Base-by-base conservation (phyloP, 2,888 invertebrate genomes). In the Smittia sp. region DNA sequence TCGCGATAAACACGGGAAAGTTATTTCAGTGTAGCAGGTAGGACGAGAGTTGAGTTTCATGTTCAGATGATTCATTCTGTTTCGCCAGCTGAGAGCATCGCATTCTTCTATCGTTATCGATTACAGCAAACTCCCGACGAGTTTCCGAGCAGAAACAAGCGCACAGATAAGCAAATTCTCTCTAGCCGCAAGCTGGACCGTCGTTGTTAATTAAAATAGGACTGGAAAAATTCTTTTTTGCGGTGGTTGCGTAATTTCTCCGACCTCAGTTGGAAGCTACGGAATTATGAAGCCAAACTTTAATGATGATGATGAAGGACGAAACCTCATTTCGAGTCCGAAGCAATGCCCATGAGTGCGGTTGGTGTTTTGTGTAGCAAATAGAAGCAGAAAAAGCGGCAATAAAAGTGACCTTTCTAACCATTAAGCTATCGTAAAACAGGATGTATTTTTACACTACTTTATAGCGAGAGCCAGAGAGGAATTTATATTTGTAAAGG, bases 381-480 rank as follows among this genome's bases (percentile, higher is more conserved):
- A 58, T 58, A 22, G 22, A 27, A 63, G 27, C 63, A 27, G 25
- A 63, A 63, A 63, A 63, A 63, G 18, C n/a, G 20, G 27, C 63
- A 24, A 63, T 27, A 27, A 63, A 63, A 63, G 63, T 63, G 63
- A 63, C 63, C 63, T 63, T 63, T 63, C 63, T 63, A 63, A 63
- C 63, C 25, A 27, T 63, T 27, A 63, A 63, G 63, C 27, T 27
- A 27, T 63, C 63, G 27, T 27, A 63, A 63, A 63, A 24, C 63
- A 63, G 63, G 63, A 63, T 63, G 63, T 63, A 63, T 63, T 63
- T 27, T 63, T 27, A 63, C 63, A 63, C 63, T 25, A 63, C 20
- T 24, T 24, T 63, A 27, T 15, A 25, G 22, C 7, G 58, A 22
- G 15, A 63, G n/a, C 22, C 54, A 18, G 58, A 24, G 22, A 11